These are phyloP conservation scores for Ophthalmotilapia sp. DNA, from an alignment of 2,113 vertebrate species.

Conservation along the genomic window DNA sequence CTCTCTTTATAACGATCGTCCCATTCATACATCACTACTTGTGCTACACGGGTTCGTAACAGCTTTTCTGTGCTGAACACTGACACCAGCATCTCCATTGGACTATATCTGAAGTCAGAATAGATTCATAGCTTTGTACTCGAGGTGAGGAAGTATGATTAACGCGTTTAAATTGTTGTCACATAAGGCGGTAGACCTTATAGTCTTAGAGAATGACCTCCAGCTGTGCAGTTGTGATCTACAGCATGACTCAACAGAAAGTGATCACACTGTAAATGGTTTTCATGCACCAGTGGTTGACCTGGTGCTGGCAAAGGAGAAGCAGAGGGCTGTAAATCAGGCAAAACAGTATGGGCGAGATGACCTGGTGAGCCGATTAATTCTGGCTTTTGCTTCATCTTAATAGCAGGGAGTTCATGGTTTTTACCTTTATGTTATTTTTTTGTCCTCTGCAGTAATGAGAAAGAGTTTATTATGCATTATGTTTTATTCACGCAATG, in stretches of 20 bases:
- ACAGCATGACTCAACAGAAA: conserved; percentile 8
- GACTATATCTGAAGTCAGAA: not conserved
- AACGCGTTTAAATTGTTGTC: not conserved
- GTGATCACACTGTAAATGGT: conserved; percentile 9
- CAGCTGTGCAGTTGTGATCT: not conserved
- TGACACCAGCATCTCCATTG: not conserved
- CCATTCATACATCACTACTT: conserved; percentile 31
- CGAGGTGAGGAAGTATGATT: not conserved
- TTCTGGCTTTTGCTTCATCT: not conserved
- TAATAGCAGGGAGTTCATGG: not conserved
- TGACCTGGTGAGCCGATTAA: not conserved
- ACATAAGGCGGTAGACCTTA: not conserved
- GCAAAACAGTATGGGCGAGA: not conserved
- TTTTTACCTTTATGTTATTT: not conserved
- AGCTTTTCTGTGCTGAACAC: not conserved
- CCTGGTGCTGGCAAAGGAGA: not conserved
- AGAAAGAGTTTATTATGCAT: not conserved
- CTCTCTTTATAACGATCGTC: conserved; percentile 1
- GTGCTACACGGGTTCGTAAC: not conserved
- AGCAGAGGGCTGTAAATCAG: not conserved
- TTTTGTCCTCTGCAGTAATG: not conserved
- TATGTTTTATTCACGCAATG: not conserved
- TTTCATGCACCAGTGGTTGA: not conserved
- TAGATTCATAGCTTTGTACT: not conserved
- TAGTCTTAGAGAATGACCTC: not conserved